phyloP scores from a whole-genome alignment of 2,113 vertebrate genomes.

The Python bivittatus region DNA sequence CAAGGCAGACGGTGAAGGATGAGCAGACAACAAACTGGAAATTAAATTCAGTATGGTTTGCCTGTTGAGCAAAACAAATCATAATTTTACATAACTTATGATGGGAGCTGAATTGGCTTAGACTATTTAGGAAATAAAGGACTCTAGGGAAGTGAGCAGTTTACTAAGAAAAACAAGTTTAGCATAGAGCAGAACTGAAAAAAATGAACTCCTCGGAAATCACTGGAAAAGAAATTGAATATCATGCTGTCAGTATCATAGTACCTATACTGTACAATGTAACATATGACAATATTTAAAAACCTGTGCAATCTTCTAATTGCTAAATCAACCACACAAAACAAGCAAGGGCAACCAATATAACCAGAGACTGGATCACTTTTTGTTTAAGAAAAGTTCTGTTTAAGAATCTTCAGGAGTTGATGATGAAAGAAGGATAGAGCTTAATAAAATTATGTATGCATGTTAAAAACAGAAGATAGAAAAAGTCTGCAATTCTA shows the following conservation, averaged over 20 bases:
- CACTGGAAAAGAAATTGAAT: background rate
- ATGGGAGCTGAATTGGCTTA: background rate
- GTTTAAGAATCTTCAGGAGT: background rate
- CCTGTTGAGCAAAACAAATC: background rate
- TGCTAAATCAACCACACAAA: background rate
- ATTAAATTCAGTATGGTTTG: background rate
- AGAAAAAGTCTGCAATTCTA: background rate
- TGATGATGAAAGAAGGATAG: background rate
- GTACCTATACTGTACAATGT: background rate
- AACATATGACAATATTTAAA: background rate
- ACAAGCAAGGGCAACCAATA: background rate
- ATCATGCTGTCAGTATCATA: background rate
- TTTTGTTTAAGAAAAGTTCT: background rate
- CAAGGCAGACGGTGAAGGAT: background rate
- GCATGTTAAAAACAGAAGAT: background rate
- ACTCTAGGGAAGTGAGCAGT: background rate
- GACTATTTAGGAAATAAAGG: background rate
- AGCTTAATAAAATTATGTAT: background rate
- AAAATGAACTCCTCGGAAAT: background rate
- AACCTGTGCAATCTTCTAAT: background rate
- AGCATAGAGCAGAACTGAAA: background rate
- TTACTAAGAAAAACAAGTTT: background rate
- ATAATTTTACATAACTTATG: background rate
- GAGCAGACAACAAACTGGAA: background rate
- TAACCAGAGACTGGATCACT: background rate